phyloP scores from a whole-genome alignment of 2,797 vertebrate species.

The Huso huso region DNA sequence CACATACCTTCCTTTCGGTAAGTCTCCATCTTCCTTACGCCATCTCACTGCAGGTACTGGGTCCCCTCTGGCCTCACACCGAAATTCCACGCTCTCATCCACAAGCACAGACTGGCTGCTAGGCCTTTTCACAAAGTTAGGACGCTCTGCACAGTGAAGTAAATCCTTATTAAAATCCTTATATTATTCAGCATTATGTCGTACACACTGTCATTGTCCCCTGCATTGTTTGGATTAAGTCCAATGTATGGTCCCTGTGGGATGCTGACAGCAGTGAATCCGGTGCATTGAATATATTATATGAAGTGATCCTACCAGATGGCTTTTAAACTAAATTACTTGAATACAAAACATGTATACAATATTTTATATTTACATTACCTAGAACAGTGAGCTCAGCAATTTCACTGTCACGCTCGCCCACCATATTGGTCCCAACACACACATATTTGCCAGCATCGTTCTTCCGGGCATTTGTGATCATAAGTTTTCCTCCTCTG shows the following conservation, averaged over 20 bases:
- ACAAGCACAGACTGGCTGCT: constrained; percentile 85
- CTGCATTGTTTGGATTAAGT: no score
- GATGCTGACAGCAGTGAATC: no score
- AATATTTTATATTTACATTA: constrained; percentile 40
- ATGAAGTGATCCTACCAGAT: no score
- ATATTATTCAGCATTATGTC: no score
- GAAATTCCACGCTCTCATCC: constrained; percentile 89
- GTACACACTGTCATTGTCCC: no score
- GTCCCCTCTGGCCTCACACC: constrained; percentile 92
- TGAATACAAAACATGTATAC: neutral
- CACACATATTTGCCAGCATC: constrained; percentile 96
- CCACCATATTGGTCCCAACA: constrained; percentile 97
- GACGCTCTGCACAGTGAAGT: constrained; percentile 68
- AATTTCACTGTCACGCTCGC: constrained; percentile 91
- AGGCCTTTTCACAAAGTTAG: constrained; percentile 89
- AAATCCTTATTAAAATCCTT: no score
- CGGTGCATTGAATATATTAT: no score
- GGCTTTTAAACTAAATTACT: no score
- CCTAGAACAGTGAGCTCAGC: constrained; percentile 93
- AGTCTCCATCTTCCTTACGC: constrained; percentile 91
- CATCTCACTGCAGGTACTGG: constrained; percentile 91
- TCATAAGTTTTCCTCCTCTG: constrained; percentile 96
- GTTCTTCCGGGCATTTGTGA: constrained; percentile 90
- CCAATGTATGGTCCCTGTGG: no score
- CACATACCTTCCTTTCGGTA: constrained; percentile 84